phyloP scores from a whole-genome alignment of 2,888 invertebrate genomes.

The Tetragonisca angustula region DNA sequence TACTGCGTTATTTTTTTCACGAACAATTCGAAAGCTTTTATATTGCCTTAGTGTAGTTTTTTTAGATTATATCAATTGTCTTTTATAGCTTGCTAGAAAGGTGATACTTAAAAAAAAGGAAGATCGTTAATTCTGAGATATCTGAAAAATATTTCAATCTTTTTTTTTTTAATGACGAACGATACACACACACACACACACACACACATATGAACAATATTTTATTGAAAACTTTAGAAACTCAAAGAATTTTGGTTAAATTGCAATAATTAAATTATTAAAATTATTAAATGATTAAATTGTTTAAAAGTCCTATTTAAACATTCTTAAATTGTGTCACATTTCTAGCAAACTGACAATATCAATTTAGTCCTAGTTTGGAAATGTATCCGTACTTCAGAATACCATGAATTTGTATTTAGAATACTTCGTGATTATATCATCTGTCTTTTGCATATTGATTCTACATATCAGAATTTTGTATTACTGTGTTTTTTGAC shows the following conservation, averaged over 20 bases:
- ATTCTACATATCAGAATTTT: slow-evolving; percentile 50
- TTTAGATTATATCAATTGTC: slow-evolving; percentile 8
- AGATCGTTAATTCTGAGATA: not conserved
- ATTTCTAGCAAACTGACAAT: not conserved
- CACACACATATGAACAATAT: not conserved
- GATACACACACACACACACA: not conserved
- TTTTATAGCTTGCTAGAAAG: not conserved
- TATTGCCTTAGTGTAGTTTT: not conserved
- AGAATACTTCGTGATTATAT: slow-evolving; percentile 12
- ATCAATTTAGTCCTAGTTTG: slow-evolving; percentile 1
- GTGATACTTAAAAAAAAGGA: not conserved
- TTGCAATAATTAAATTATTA: not conserved
- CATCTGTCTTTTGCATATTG: slow-evolving; percentile 34
- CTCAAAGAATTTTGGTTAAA: not conserved
- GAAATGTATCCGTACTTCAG: slow-evolving; percentile 3
- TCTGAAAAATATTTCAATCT: not conserved
- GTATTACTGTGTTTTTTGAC: slow-evolving; percentile 43
- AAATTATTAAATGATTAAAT: not conserved
- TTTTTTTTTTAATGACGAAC: not conserved
- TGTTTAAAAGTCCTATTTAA: not conserved
- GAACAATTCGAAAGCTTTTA: slow-evolving; percentile 17
- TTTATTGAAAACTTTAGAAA: not conserved
- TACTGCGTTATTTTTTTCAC: slow-evolving; percentile 15
- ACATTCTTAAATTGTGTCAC: not conserved
- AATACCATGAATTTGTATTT: slow-evolving; percentile 23